Base-by-base conservation (phyloP, 2,113 vertebrate genomes). In the Rousettus leschenaultii region DNA sequence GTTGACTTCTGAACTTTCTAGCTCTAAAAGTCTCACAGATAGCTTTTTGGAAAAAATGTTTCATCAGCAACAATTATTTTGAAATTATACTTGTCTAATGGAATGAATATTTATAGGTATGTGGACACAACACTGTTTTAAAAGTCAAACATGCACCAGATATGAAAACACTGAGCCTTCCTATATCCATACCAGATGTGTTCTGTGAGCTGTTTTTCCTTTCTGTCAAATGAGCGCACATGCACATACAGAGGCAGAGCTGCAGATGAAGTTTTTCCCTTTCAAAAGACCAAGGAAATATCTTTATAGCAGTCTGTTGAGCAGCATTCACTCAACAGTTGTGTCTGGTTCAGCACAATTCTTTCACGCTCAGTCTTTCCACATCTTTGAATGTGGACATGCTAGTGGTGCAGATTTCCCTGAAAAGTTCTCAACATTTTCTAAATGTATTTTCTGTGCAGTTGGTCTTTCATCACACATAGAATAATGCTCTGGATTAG, bases 261-360 rank as follows among this genome's bases (percentile, higher is more conserved):
- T 61, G 5, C 3, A 38, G 45, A 66, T 45, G 33, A 5, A 70
- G 51, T n/a, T 61, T 55, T 8, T 83, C 8, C 35, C 35, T 7
- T 43, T 85, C 19, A 66, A 21, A 33, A 65, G 53, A 35, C 45
- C 30, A 38, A 12, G 33, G 24, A 59, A 38, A 4, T 7, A 8
- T 70, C 3, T 33, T 18, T 13, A 28, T 13, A 24, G 59, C 13
- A 45, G 19, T 2, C 33, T 16, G 35, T 4, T 53, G 19, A 66
- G 5, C 7, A 26, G 0, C 9, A 63, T 66, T 45, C 22, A n/a
- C 63, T 78, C 61, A 15, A 6, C 7, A 18, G 8, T 48, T 66
- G 13, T 71, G 4, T 7, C 5, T 26, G 18, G 45, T 28, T 40
- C 66, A 6, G 5, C 2, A 22, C 14, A 2, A 0, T 1, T 40